Evolutionary conservation across 2,113 vertebrate genomes (phyloP).

Genomic region (Philantomba maxwellii): DNA sequence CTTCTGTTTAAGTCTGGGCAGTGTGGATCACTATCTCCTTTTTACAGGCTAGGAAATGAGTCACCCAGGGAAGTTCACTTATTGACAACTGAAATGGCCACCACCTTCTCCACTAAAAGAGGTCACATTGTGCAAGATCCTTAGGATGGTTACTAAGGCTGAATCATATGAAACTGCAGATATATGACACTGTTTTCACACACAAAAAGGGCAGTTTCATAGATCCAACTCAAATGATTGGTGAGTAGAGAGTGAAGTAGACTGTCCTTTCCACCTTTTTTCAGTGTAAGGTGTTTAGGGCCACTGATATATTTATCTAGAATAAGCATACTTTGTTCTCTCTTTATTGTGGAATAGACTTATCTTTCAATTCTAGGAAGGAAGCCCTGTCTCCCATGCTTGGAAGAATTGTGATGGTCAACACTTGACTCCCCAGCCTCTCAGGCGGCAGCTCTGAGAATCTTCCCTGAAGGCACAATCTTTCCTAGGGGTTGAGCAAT

Average conservation of each 20-base stretch:
- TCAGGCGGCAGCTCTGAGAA: not conserved
- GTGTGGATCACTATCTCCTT: not conserved
- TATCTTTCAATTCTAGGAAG: not conserved
- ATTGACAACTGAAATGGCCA: not conserved
- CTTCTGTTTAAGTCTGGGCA: not conserved
- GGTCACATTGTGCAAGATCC: not conserved
- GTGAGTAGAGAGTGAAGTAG: not conserved
- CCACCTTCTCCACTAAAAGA: not conserved
- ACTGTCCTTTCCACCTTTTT: not conserved
- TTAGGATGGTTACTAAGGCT: not conserved
- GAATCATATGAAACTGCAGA: not conserved
- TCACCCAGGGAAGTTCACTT: not conserved
- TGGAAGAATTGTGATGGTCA: not conserved
- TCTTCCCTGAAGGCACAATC: not conserved
- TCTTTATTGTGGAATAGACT: not conserved
- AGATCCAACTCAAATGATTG: not conserved
- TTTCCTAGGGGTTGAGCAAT: not conserved
- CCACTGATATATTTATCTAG: not conserved
- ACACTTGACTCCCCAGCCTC: not conserved
- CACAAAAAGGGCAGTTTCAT: not conserved
- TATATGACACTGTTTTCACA: not conserved
- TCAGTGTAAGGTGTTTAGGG: not conserved
- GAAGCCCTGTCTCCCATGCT: not conserved
- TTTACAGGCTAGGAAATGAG: not conserved
- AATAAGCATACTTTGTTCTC: not conserved